Base-by-base conservation (phyloP, 2,797 vertebrate species). In the Hemibagrus guttatus region DNA sequence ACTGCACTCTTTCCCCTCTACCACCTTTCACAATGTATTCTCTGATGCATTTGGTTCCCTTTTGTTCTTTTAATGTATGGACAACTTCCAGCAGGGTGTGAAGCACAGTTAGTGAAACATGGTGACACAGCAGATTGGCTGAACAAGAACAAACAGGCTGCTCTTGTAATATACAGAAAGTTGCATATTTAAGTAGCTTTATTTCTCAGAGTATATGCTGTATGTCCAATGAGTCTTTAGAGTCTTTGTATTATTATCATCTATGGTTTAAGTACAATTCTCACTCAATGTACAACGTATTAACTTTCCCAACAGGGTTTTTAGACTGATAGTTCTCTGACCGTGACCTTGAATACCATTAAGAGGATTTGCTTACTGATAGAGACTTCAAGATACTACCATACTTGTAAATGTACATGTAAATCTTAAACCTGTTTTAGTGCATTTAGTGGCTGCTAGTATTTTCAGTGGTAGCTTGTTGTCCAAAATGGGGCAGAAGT, bases 51-150 rank as follows among this genome's bases (percentile, higher is more conserved):
- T 61, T 80, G 74, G 9, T 81, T 80, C 56, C 56, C 76, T 76
- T 80, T 79, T 87, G 72, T 72, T 71, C 9, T 8, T 17, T 42
- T 64, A 81, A 84, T 84, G 42, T 64, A 87, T 83, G 86, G 86
- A 28, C 74, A 31, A n/a, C 39, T 52, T 84, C 81, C 61, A 69
- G 35, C 19, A 69, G 72, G 8, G 31, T 79, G 86, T 66, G 49
- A 75, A 75, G 35, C 69, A 58, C 52, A 78, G 74, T 59, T 39
- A 80, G 54, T 68, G 17, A 71, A 46, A 87, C 52, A 79, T n/a
- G 9, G 56, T 68, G 68, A 75, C 28, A 63, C 80, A 54, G 63
- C 28, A 83, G 54, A 52, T 12, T n/a, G 14, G 28, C 26, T 35
- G 16, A 31, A 16, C 17, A 84, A 69, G 35, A 71, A 69, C 46